Evolutionary conservation across 2,797 vertebrate species (phyloP), one percentile per base, ranked within the genome.

Genomic region (Pangasius krempfi): DNA sequence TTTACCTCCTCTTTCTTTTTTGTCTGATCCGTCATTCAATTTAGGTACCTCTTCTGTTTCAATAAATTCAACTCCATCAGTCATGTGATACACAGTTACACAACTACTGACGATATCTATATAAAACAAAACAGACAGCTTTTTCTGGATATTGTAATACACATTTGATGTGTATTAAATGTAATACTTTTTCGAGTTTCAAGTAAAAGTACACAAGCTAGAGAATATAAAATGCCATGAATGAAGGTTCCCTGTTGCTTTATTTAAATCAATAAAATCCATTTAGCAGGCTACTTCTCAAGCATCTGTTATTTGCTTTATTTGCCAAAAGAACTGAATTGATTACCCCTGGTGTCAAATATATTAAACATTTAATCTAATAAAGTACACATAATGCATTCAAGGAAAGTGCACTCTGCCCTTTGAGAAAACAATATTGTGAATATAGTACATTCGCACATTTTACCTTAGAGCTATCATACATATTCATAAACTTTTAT

Each of bases 341-440:
- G 83, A 91, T 91, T 91, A 91, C 81, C 85, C 44, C 33, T 37
- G 22, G 54, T 90, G 89, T 91, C 90, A 90, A 90, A 92, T 85
- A 86, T 89, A 91, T 91, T 89, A 92, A 90, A 89, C 82, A 75
- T 87, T 78, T 92, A 90, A 92, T 92, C 90, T 87, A 89, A 91
- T 90, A 92, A 91, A 85, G 87, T 86, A 87, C 47, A n/a, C 25
- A 50, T 88, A 91, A 92, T 92, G 54, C 52, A 89, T 89, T 92
- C 79, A 68, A 50, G 86, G 82, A 52, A 44, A 88, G 82, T 73
- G 73, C 78, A 88, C 86, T 80, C 73, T 89, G 83, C 72, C 88
- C 86, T 92, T 87, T 68, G 78, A 90, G 88, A 66, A 91, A 92
- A 89, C 78, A 89, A 88, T 86, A 86, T 76, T 68, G 62, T 52